A percentile compares a stretch with the other conserved stretches of the same genome.
Evolutionary conservation across 2,797 vertebrate species (phyloP).

Genomic region (Syndactyla subalaris): DNA sequence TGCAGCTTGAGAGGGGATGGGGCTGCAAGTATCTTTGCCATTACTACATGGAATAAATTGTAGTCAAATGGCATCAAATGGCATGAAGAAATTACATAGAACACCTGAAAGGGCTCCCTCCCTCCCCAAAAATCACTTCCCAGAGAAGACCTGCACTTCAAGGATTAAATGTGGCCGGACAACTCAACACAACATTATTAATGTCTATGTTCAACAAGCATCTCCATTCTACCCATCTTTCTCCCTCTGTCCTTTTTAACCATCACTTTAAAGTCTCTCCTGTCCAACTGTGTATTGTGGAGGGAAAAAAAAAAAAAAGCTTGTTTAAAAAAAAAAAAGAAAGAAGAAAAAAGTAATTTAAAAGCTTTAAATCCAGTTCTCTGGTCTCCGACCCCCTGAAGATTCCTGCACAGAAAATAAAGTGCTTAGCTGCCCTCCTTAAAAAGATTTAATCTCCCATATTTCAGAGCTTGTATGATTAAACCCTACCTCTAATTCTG

Average conservation of each 20-base stretch:
- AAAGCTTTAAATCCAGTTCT: conserved; percentile 63
- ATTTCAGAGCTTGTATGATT: conserved; percentile 61
- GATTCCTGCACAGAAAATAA: conserved; percentile 60
- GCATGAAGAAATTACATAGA: background rate
- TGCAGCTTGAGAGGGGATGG: background rate
- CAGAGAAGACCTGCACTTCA: background rate
- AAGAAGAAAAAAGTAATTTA: conserved; percentile 20
- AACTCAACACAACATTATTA: conserved; percentile 14
- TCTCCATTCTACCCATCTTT: background rate
- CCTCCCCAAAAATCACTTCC: background rate
- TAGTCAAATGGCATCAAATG: background rate
- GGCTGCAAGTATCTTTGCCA: background rate
- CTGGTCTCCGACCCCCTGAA: conserved; percentile 39
- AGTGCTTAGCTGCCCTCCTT: conserved; percentile 16
- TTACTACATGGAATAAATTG: background rate
- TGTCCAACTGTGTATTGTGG: conserved; percentile 19
- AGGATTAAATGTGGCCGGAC: background rate
- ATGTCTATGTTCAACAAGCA: conserved; percentile 18
- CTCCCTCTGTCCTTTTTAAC: background rate
- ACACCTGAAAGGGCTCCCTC: background rate
- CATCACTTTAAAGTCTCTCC: conserved; percentile 43
- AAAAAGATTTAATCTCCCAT: conserved; percentile 35
- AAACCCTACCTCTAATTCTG: conserved; percentile 41
- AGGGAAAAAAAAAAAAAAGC: background rate
- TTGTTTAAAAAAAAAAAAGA: background rate